Conservation (phyloP, 2,888 invertebrate genomes). For the Oxystoma pomonae region DNA sequence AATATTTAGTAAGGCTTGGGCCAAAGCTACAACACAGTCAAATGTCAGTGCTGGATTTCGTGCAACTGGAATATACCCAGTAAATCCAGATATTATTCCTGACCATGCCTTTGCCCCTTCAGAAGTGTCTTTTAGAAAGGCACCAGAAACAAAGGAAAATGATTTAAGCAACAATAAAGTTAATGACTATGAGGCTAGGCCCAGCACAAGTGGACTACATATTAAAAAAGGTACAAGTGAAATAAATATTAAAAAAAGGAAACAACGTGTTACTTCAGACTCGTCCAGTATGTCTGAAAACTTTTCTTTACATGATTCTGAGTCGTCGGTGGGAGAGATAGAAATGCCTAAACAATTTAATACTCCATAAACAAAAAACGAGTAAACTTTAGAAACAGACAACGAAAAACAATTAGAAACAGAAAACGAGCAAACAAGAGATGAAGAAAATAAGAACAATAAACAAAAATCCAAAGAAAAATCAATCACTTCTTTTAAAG, state of each 20-base stretch:
- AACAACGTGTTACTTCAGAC: neutral
- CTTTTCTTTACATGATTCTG: neutral
- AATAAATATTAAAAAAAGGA: neutral
- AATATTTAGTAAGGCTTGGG: neutral
- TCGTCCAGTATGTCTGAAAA: neutral
- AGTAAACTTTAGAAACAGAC: neutral
- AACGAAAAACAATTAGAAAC: neutral
- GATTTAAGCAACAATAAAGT: constrained; percentile 8
- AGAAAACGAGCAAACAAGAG: neutral
- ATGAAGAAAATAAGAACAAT: neutral
- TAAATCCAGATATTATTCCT: neutral
- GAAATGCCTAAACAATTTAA: neutral
- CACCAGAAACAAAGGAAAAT: constrained; percentile 16
- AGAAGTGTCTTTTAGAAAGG: constrained; percentile 9
- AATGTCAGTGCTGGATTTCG: too few species aligned
- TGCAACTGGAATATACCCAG: neutral
- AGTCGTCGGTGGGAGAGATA: neutral
- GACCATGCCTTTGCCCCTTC: neutral
- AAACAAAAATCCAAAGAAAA: neutral
- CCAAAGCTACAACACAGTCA: too few species aligned
- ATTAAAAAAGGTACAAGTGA: neutral
- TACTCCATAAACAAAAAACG: neutral
- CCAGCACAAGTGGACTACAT: neutral
- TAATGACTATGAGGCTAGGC: neutral
- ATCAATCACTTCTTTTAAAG: neutral